phyloP scores from a whole-genome alignment of 2,113 vertebrate species.

The Elgaria multicarinata region DNA sequence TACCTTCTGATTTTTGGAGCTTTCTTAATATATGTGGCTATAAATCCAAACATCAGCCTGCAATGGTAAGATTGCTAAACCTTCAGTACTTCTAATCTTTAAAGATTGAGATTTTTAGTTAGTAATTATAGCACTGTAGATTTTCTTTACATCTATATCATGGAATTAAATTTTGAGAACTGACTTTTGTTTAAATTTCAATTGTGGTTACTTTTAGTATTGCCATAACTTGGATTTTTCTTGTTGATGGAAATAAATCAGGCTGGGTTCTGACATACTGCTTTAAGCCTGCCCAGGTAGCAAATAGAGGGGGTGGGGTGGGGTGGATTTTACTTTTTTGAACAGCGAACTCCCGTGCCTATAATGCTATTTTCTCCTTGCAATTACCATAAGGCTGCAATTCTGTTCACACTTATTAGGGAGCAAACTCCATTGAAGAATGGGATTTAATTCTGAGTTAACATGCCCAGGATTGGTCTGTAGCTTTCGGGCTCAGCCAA shows the following conservation, averaged over 20 bases:
- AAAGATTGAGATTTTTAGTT: background rate
- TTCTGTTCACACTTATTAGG: background rate
- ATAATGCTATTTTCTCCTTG: background rate
- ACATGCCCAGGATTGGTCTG: background rate
- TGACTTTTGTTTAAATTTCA: background rate
- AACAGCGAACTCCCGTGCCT: background rate
- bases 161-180: background rate
- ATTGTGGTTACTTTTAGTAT: background rate
- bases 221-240: background rate
- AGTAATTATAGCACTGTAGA: background rate
- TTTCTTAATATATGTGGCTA: slow-evolving; percentile 91
- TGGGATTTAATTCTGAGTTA: background rate
- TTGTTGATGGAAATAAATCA: background rate
- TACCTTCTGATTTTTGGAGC: slow-evolving; percentile 94
- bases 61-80: slow-evolving; percentile 82
- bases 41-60: slow-evolving; percentile 86
- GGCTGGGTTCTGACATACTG: background rate
- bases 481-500: background rate
- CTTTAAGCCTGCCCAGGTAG: background rate
- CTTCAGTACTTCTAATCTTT: background rate
- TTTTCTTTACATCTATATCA: background rate
- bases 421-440: background rate
- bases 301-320: no score
- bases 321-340: background rate
- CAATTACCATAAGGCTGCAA: background rate